Conservation (phyloP, 1,140 invertebrate genomes). For the Pseudomyrmex cubaensis region DNA sequence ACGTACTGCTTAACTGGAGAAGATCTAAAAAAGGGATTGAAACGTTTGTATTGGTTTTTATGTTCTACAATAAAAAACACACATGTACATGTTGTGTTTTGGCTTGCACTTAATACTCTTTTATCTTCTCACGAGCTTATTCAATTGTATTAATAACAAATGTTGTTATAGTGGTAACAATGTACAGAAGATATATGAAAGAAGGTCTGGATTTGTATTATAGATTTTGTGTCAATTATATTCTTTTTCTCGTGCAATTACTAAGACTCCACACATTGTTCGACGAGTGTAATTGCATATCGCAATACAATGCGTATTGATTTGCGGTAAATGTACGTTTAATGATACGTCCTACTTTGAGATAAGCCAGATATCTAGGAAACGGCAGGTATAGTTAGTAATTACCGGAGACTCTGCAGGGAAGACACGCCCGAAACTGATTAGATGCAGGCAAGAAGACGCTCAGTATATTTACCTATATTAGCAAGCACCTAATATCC, state of each 20-base stretch:
- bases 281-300: not conserved
- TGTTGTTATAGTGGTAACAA: no score
- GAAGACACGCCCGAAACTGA: not conserved
- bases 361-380: not conserved
- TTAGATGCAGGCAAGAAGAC: conserved; percentile 3
- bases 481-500: not conserved
- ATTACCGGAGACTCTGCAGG: not conserved
- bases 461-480: not conserved
- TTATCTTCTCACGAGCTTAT: no score
- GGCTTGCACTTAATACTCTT: no score
- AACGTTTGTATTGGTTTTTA: no score
- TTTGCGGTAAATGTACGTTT: not conserved
- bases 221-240: conserved; percentile 11
- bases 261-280: not conserved
- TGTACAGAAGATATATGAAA: no score
- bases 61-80: no score
- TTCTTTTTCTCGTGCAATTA: not conserved
- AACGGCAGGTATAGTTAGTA: not conserved
- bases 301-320: conserved; percentile 5
- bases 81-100: no score
- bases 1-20: no score
- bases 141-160: no score
- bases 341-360: conserved; percentile 21
- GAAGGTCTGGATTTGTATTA: not conserved
- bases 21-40: no score